These are phyloP conservation scores for Eristalis pertinax DNA, from an alignment of 2,888 invertebrate genomes.

Conservation along the genomic window DNA sequence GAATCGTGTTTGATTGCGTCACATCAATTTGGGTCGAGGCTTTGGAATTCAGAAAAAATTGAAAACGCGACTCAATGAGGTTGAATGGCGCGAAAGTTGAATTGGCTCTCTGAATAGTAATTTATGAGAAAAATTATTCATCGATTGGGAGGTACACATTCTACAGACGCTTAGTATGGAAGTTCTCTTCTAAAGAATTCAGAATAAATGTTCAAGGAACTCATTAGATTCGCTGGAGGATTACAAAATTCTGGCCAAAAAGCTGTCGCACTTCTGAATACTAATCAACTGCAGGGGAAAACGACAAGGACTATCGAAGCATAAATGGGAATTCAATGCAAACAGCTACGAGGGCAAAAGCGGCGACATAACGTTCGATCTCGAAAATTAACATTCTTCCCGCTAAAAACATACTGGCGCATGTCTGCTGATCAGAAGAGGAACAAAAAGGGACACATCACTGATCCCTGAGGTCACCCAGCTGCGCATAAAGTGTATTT, in stretches of 20 bases:
- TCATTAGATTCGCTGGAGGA: too few relatives aligned
- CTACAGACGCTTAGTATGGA: too few relatives aligned
- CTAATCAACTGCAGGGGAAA: too few relatives aligned
- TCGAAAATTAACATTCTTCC: not conserved
- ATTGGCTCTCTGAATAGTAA: too few relatives aligned
- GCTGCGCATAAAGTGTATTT: not conserved
- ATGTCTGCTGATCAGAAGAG: not conserved
- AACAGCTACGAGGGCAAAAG: not conserved
- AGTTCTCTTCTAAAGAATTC: too few relatives aligned
- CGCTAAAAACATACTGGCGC: not conserved
- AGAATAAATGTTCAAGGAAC: too few relatives aligned
- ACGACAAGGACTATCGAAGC: too few relatives aligned
- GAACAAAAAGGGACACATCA: slow-evolving; percentile 2
- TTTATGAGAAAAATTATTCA: too few relatives aligned
- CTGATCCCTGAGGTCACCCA: slow-evolving; percentile 48
- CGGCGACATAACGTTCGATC: not conserved
- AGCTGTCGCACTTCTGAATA: too few relatives aligned
- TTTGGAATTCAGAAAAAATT: not conserved
- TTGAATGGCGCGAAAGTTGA: not conserved
- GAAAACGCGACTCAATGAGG: not conserved
- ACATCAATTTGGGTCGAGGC: not conserved
- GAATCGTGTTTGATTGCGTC: not conserved
- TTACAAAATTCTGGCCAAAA: too few relatives aligned
- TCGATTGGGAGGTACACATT: too few relatives aligned
- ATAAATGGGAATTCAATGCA: not conserved